phyloP scores from a whole-genome alignment of 1,140 invertebrate species.

The Sitophilus oryzae region DNA sequence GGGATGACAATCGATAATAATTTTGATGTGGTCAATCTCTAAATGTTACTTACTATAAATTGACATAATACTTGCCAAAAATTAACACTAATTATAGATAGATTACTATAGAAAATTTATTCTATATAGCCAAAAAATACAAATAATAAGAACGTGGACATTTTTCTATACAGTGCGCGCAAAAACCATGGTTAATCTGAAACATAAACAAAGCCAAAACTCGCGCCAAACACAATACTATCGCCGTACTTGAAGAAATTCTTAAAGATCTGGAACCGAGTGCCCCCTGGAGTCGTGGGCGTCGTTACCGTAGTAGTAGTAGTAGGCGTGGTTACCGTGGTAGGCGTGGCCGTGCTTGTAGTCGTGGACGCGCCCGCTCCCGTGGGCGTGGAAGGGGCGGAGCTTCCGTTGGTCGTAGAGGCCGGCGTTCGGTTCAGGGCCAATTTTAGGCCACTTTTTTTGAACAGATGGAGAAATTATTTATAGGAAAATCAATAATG shows the following conservation, averaged over 20 bases:
- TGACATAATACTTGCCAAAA: too few relatives aligned
- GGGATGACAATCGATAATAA: too few relatives aligned
- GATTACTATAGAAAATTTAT: too few relatives aligned
- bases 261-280: conserved; percentile 86
- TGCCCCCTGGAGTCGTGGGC: conserved; percentile 55
- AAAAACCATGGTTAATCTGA: not conserved
- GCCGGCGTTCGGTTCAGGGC: conserved; percentile 8
- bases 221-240: conserved; percentile 16
- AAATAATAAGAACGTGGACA: not conserved
- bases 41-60: too few relatives aligned
- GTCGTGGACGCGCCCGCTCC: conserved; percentile 22
- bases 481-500: too few relatives aligned
- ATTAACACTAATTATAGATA: too few relatives aligned
- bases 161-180: not conserved
- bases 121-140: too few relatives aligned
- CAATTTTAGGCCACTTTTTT: conserved; percentile 23
- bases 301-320: conserved; percentile 50
- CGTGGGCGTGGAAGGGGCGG: not conserved
- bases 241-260: conserved; percentile 86
- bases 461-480: not conserved
- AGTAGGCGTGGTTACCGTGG: conserved; percentile 34
- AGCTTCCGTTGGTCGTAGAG: conserved; percentile 12
- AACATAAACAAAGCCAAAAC: conserved; percentile 4
- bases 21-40: too few relatives aligned
- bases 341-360: conserved; percentile 39